phyloP scores from a whole-genome alignment of 2,888 invertebrate species.

The Pyrgus malvae region DNA sequence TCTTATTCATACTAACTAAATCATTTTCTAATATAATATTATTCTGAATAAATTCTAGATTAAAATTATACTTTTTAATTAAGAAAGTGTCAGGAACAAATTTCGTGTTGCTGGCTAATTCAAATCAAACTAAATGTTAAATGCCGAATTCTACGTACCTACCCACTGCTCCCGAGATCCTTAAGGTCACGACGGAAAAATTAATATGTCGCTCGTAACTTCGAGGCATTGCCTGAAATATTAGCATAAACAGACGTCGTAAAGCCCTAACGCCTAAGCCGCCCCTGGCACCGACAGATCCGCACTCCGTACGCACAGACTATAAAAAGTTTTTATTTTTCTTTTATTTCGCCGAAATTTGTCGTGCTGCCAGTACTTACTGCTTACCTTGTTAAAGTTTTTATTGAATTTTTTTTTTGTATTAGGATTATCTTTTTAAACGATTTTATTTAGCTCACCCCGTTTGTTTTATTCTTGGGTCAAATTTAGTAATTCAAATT shows the following conservation, averaged over 20 bases:
- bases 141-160: constrained; percentile 7
- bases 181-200: constrained; percentile 7
- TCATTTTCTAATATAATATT: too few species aligned
- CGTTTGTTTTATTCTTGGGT: too few species aligned
- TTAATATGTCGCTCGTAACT: constrained; percentile 21
- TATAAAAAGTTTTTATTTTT: constrained; percentile 19
- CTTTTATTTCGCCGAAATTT: constrained; percentile 12
- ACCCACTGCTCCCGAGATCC: not conserved
- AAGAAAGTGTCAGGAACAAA: too few species aligned
- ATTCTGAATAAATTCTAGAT: too few species aligned
- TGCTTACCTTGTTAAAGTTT: not conserved
- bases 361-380: not conserved
- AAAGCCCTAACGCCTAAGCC: constrained; percentile 9
- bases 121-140: not conserved
- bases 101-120: not conserved
- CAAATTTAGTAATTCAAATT: too few species aligned
- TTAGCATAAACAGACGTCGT: constrained; percentile 23
- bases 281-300: constrained; percentile 13
- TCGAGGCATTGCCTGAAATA: constrained; percentile 9
- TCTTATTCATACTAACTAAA: too few species aligned
- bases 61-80: too few species aligned
- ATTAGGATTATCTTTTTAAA: not conserved
- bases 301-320: constrained; percentile 3
- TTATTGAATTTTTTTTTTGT: not conserved
- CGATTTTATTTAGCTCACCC: too few species aligned